A percentile compares a stretch with the other conserved stretches of the same genome.
These are phyloP conservation scores for Paragorgia papillata DNA, from an alignment of 92 coral and sea anemone genomes.

Conservation along the genomic window DNA sequence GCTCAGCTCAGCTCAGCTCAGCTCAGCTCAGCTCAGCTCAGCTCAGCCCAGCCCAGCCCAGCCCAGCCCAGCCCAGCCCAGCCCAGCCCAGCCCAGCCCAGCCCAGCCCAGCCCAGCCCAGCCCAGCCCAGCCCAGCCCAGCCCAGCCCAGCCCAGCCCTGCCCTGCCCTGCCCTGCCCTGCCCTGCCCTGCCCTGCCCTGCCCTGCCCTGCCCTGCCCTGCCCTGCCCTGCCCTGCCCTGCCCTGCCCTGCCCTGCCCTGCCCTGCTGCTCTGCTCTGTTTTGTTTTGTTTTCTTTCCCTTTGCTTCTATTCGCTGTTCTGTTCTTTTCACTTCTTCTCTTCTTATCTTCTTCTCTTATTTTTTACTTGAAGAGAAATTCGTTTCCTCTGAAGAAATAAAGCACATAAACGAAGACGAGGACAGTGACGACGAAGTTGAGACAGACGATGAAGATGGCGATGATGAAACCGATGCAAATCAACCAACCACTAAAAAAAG, in stretches of 20 bases:
- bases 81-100: no score
- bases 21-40: neutral
- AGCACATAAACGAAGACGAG: conserved; percentile 37
- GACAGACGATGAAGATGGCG: conserved; percentile 38
- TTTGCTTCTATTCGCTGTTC: no score
- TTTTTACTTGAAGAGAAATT: conserved; percentile 42
- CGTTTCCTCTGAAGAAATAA: conserved; percentile 45
- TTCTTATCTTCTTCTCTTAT: neutral
- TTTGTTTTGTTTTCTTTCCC: no score
- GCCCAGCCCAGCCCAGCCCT: no score
- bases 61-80: no score
- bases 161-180: neutral
- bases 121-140: no score
- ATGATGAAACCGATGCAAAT: conserved; percentile 18
- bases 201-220: neutral
- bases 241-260: neutral
- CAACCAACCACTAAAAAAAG: neutral
- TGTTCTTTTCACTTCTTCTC: no score
- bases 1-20: neutral
- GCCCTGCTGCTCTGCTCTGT: no score
- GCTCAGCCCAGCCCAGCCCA: no score
- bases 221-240: neutral
- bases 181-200: neutral
- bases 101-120: no score
- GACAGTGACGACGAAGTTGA: conserved; percentile 41